phyloP scores from a whole-genome alignment of 2,888 invertebrate genomes.

The Hipparchia semele region DNA sequence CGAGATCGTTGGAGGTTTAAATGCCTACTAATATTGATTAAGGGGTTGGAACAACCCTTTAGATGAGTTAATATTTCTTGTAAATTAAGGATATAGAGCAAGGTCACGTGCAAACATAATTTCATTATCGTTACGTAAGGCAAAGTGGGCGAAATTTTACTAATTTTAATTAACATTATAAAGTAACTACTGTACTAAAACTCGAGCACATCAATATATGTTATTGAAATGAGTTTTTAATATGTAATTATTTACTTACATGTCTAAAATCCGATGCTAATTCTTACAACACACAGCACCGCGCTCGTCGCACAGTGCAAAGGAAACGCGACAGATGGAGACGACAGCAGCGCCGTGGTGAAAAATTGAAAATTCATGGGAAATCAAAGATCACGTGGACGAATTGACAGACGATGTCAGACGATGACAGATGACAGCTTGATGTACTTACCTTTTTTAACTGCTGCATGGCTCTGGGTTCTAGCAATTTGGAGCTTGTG shows the following conservation, averaged over 20 bases:
- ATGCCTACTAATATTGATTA: not conserved
- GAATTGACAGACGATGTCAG: too few species aligned
- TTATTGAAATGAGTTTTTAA: constrained; percentile 18
- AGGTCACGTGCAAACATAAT: constrained; percentile 80
- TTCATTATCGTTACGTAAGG: constrained; percentile 78
- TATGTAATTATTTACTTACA: constrained; percentile 60
- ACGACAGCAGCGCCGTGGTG: constrained; percentile 63
- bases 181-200: not conserved
- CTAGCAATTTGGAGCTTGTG: too few species aligned
- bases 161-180: constrained; percentile 12
- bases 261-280: constrained; percentile 73
- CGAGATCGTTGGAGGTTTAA: constrained; percentile 20
- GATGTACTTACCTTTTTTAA: too few species aligned
- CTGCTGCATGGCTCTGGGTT: too few species aligned
- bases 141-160: constrained; percentile 44
- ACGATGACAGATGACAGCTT: too few species aligned
- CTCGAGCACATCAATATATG: not conserved
- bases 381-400: constrained; percentile 72
- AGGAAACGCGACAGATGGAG: constrained; percentile 61
- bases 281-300: constrained; percentile 71
- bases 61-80: not conserved
- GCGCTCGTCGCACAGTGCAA: constrained; percentile 77
- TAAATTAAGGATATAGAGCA: constrained; percentile 54
- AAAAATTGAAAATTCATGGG: constrained; percentile 41
- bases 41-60: constrained; percentile 4